Conservation (phyloP, 2,888 invertebrate genomes). For the Geophilus truncorum region DNA sequence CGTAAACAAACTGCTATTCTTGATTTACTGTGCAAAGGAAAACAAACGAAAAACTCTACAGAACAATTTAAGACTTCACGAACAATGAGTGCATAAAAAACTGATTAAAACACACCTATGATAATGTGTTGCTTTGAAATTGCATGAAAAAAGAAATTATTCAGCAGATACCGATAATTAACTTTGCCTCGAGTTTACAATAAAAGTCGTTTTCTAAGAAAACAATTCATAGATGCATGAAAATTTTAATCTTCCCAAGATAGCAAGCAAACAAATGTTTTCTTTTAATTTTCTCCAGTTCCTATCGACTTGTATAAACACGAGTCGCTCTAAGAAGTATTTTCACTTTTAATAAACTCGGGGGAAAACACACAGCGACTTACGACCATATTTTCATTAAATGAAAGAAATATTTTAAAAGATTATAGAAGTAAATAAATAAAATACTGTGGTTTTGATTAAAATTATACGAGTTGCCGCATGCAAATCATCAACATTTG, state of each 20-base stretch:
- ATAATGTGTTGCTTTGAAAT: too few relatives aligned
- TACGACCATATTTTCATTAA: too few relatives aligned
- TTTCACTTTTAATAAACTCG: not conserved
- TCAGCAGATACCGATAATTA: not conserved
- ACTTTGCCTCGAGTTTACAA: not conserved
- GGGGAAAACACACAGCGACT: too few relatives aligned
- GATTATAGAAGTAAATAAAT: too few relatives aligned
- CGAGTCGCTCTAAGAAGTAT: not conserved
- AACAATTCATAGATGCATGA: not conserved
- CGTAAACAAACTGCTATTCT: not conserved
- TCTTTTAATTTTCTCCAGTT: conserved; percentile 10
- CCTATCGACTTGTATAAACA: not conserved
- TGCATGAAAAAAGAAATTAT: not conserved
- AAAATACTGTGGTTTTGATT: too few relatives aligned
- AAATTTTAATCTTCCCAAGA: conserved; percentile 16
- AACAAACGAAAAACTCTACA: too few relatives aligned
- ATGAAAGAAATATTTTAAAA: too few relatives aligned
- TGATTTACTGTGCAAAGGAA: too few relatives aligned
- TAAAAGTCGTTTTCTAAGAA: not conserved
- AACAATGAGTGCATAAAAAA: too few relatives aligned
- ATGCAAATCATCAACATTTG: too few relatives aligned
- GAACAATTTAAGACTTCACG: too few relatives aligned
- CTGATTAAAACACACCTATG: not conserved
- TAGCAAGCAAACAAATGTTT: conserved; percentile 19
- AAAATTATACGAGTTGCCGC: too few relatives aligned